Percentiles rank a stretch among this genome's conserved stretches.
These are phyloP conservation scores for Puffinus mauretanicus DNA, from an alignment of 2,113 vertebrate genomes.

Conservation along the genomic window DNA sequence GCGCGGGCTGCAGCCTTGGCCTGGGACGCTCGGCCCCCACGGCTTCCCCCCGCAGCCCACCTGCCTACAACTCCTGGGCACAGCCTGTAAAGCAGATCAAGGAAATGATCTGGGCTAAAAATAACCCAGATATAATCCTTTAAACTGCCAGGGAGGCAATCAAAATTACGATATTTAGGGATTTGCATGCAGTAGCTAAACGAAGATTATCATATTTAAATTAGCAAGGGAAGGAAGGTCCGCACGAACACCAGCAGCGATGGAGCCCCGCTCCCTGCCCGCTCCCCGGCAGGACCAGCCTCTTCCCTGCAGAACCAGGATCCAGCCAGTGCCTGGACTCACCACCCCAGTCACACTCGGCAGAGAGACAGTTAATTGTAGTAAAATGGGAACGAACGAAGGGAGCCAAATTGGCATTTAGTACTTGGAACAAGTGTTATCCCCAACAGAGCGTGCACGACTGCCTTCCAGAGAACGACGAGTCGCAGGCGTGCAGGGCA, in stretches of 20 bases:
- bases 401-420: constrained; percentile 39
- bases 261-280: not conserved
- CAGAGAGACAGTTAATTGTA: not conserved
- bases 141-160: constrained; percentile 50
- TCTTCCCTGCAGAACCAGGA: not conserved
- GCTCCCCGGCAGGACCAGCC: not conserved
- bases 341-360: not conserved
- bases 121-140: constrained; percentile 54
- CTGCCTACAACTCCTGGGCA: not conserved
- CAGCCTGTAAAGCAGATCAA: constrained; percentile 27
- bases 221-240: not conserved
- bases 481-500: not conserved
- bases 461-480: constrained; percentile 1
- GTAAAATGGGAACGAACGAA: not conserved
- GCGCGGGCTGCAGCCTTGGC: fast-evolving
- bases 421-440: not conserved
- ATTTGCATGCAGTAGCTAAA: constrained; percentile 50
- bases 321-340: not conserved
- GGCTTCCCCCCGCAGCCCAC: not conserved
- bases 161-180: constrained; percentile 44
- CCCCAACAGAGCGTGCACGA: not conserved
- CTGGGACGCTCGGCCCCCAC: not conserved
- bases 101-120: constrained; percentile 56
- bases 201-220: not conserved
- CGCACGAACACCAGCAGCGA: not conserved